A percentile compares a stretch with the other conserved stretches of the same genome.
These are phyloP conservation scores for Zaprionus davidi DNA, from an alignment of 1,140 invertebrate genomes.

Conservation along the genomic window DNA sequence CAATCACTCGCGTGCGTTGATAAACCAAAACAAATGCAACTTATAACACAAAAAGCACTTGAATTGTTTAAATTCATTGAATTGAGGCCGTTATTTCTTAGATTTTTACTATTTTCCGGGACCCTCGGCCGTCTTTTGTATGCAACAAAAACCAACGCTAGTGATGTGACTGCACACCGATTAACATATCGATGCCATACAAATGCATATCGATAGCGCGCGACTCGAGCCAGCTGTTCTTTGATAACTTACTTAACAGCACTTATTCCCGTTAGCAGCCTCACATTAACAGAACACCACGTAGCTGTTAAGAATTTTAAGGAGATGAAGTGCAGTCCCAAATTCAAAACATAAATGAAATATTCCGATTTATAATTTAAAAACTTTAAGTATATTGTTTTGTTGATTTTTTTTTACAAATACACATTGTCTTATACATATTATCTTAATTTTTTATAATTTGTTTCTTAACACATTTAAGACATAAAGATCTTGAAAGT, in stretches of 20 bases:
- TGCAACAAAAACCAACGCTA: conserved; percentile 53
- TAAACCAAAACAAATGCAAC: conserved; percentile 35
- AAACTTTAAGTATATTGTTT: conserved; percentile 71
- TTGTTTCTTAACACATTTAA: conserved; percentile 70
- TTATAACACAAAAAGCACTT: conserved; percentile 36
- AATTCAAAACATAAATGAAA: not conserved
- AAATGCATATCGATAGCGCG: conserved; percentile 13
- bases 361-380: conserved; percentile 50
- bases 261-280: too few relatives aligned
- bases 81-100: conserved; percentile 13
- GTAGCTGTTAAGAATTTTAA: too few relatives aligned
- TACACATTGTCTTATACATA: conserved; percentile 69
- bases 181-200: conserved; percentile 11
- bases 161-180: conserved; percentile 16
- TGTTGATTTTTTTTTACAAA: conserved; percentile 61
- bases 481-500: conserved; percentile 67
- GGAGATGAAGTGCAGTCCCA: not conserved
- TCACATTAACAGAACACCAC: too few relatives aligned
- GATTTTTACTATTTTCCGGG: conserved; percentile 34
- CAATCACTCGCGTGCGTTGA: not conserved
- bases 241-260: too few relatives aligned
- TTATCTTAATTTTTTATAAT: conserved; percentile 58
- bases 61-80: conserved; percentile 40
- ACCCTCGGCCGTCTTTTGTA: conserved; percentile 35
- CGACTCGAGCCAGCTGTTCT: conserved; percentile 14